phyloP scores from a whole-genome alignment of 2,888 invertebrate genomes.

The Macropis europaea region DNA sequence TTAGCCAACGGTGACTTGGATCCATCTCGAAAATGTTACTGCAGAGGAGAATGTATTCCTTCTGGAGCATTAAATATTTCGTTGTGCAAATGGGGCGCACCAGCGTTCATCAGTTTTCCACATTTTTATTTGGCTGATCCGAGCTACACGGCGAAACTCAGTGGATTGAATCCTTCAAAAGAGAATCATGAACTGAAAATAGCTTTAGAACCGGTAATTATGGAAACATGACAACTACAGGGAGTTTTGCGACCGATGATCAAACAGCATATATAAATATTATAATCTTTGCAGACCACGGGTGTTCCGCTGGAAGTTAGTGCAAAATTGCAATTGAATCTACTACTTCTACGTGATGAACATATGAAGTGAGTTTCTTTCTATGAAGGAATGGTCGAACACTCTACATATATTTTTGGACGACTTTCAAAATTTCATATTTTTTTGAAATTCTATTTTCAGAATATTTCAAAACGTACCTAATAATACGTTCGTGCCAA shows the following conservation, averaged over 20 bases:
- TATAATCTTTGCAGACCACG: slow-evolving; percentile 80
- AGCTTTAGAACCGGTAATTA: slow-evolving; percentile 85
- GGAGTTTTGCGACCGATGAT: background rate
- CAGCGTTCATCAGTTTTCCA: slow-evolving; percentile 90
- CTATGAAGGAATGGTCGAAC: background rate
- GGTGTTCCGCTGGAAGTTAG: slow-evolving; percentile 89
- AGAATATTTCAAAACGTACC: slow-evolving; percentile 83
- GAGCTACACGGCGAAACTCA: slow-evolving; percentile 83
- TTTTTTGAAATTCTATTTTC: slow-evolving; percentile 58
- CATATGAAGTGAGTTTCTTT: slow-evolving; percentile 81
- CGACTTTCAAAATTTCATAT: background rate
- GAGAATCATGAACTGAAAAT: slow-evolving; percentile 85
- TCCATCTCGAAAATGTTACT: slow-evolving; percentile 86
- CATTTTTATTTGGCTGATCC: slow-evolving; percentile 90
- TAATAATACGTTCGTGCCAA: slow-evolving; percentile 84
- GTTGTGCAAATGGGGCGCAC: slow-evolving; percentile 88
- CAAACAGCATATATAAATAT: background rate
- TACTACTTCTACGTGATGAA: slow-evolving; percentile 81
- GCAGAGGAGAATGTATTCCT: slow-evolving; percentile 80
- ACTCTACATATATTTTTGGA: background rate
- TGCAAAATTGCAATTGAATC: slow-evolving; percentile 90
- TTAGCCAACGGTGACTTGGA: slow-evolving; percentile 87
- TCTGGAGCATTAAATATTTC: slow-evolving; percentile 88
- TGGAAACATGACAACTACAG: background rate
- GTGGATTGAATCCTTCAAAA: slow-evolving; percentile 85